Conservation (phyloP, 2,797 vertebrate genomes). For the Pelodytes ibericus region DNA sequence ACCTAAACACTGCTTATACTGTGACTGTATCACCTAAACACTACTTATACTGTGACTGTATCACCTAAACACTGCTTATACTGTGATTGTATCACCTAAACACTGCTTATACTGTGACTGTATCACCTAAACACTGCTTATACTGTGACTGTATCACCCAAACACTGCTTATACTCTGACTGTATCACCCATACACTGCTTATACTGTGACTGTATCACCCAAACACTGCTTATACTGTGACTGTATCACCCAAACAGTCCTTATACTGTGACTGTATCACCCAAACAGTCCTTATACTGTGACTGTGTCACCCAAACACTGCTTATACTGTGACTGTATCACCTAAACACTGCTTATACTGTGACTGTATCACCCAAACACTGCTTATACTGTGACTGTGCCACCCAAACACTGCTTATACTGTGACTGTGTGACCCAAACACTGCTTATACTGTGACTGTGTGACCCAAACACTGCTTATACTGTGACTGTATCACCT, state of each 20-base stretch:
- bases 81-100: too few relatives aligned
- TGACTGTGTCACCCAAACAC: too few relatives aligned
- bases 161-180: too few relatives aligned
- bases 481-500: background rate
- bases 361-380: too few relatives aligned
- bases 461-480: too few relatives aligned
- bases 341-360: slow-evolving; percentile 5
- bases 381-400: background rate
- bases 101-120: background rate
- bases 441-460: too few relatives aligned
- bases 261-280: background rate
- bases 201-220: background rate
- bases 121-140: background rate
- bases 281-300: too few relatives aligned
- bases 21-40: too few relatives aligned
- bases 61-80: slow-evolving; percentile 4
- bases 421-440: background rate
- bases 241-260: too few relatives aligned
- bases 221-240: too few relatives aligned
- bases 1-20: slow-evolving; percentile 3
- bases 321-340: background rate
- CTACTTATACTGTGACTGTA: background rate
- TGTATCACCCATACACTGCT: too few relatives aligned
- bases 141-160: background rate
- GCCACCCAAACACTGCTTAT: background rate